Conservation (phyloP, 2,797 vertebrate genomes). For the Gastrophryne carolinensis region DNA sequence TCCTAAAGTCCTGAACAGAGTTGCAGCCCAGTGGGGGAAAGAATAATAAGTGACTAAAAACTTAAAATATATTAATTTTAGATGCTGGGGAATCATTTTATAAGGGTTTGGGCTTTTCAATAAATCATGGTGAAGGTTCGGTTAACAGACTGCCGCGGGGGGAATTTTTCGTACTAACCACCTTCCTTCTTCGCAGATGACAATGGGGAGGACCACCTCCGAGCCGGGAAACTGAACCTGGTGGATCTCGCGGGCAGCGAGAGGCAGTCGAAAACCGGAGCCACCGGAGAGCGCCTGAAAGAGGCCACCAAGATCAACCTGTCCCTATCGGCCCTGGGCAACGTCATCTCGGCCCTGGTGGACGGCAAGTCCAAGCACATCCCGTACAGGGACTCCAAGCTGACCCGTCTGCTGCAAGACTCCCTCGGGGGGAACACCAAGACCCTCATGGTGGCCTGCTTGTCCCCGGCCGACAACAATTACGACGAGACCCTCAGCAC, state of each 20-base stretch:
- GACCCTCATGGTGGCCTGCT: conserved; percentile 87
- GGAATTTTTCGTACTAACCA: not conserved
- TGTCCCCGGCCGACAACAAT: conserved; percentile 86
- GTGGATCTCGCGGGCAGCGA: conserved; percentile 90
- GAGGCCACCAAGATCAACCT: conserved; percentile 93
- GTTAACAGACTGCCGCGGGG: no score
- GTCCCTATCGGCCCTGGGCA: conserved; percentile 86
- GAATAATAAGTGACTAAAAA: no score
- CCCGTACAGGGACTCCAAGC: conserved; percentile 87
- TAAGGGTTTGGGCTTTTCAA: no score
- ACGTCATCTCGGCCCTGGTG: conserved; percentile 85
- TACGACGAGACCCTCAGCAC: conserved; percentile 88
- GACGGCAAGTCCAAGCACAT: conserved; percentile 81
- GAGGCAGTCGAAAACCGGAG: conserved; percentile 88
- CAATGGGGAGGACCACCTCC: conserved; percentile 76
- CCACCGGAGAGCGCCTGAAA: conserved; percentile 80
- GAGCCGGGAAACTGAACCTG: conserved; percentile 86
- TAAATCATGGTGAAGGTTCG: no score
- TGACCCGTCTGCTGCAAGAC: conserved; percentile 88
- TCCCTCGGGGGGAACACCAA: conserved; percentile 87
- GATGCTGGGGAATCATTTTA: no score
- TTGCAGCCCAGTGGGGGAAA: no score
- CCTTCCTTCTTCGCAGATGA: conserved; percentile 58
- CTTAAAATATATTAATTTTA: no score
- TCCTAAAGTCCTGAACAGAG: no score